Percentiles rank a stretch among this genome's conserved stretches.
Conservation (phyloP, 2,797 vertebrate species). For the Peromyscus nudipes region DNA sequence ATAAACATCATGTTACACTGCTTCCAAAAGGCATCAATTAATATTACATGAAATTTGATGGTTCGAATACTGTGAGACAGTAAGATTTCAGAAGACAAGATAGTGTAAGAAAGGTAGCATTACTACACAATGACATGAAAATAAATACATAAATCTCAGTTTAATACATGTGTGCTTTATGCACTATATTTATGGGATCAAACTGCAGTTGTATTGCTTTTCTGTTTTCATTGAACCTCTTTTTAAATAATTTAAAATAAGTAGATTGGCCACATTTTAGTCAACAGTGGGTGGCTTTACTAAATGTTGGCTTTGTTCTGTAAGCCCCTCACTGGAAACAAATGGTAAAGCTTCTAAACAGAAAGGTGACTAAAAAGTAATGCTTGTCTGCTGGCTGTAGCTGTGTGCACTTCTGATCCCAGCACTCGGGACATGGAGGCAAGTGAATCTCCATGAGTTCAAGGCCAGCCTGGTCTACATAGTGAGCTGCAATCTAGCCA, state of each 20-base stretch:
- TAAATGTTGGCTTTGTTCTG: slow-evolving; percentile 52
- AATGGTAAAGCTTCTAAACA: slow-evolving; percentile 62
- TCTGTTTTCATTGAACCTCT: background rate
- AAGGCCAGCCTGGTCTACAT: background rate
- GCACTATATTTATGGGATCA: background rate
- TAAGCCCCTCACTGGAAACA: slow-evolving; percentile 27
- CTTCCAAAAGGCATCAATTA: slow-evolving; percentile 50
- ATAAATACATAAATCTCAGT: background rate
- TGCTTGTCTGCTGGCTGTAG: background rate
- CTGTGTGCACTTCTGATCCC: background rate
- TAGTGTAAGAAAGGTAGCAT: background rate
- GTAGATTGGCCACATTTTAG: slow-evolving; percentile 8
- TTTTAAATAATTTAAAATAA: slow-evolving; percentile 65
- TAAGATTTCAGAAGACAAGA: background rate
- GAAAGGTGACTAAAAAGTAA: slow-evolving; percentile 54
- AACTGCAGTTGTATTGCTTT: background rate
- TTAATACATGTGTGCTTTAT: background rate
- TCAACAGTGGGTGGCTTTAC: slow-evolving; percentile 51
- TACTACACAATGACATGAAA: slow-evolving; percentile 26
- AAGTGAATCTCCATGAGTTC: background rate
- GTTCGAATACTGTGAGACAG: slow-evolving; percentile 17
- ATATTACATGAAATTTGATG: slow-evolving; percentile 52
- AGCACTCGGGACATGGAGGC: background rate
- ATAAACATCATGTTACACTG: slow-evolving; percentile 37
- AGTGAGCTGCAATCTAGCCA: background rate